Percentiles rank a stretch among this genome's conserved stretches.
phyloP scores from a whole-genome alignment of 2,797 vertebrate genomes.

The Neosalanx taihuensis region DNA sequence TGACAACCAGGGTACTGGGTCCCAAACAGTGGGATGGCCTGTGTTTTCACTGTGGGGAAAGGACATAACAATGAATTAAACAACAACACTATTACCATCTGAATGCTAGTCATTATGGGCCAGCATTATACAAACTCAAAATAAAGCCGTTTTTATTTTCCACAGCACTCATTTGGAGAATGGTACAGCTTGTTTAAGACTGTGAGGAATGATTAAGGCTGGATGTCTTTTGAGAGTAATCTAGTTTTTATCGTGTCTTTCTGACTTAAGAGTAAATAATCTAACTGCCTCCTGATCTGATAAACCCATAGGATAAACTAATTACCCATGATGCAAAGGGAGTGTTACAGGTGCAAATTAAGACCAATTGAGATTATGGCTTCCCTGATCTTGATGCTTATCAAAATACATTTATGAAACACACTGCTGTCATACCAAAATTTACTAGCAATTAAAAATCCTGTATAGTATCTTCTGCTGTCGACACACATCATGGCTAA shows the following conservation, averaged over 20 bases:
- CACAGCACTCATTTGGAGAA: not conserved
- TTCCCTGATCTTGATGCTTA: slow-evolving; percentile 22
- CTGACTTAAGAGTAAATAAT: slow-evolving; percentile 49
- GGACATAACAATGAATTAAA: not conserved
- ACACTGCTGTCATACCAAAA: not conserved
- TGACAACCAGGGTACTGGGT: not conserved
- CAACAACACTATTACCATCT: slow-evolving; percentile 4
- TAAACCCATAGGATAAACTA: slow-evolving; percentile 59
- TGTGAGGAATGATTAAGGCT: not conserved
- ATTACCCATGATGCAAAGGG: slow-evolving; percentile 65
- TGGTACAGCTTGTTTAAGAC: not conserved
- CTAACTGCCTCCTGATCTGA: slow-evolving; percentile 57
- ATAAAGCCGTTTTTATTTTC: not conserved
- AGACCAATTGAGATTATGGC: slow-evolving; percentile 44
- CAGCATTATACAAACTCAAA: not conserved
- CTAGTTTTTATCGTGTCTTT: not conserved
- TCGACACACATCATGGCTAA: not conserved
- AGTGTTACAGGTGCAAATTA: slow-evolving; percentile 33
- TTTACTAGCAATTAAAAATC: not conserved
- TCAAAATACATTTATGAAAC: slow-evolving; percentile 18
- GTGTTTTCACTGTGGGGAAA: not conserved
- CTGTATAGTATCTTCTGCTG: not conserved
- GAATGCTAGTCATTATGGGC: not conserved
- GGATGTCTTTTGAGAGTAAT: not conserved
- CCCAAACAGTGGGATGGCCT: slow-evolving; percentile 11